These are phyloP conservation scores for Calameuta filiformis DNA, from an alignment of 2,888 invertebrate genomes.

Conservation along the genomic window DNA sequence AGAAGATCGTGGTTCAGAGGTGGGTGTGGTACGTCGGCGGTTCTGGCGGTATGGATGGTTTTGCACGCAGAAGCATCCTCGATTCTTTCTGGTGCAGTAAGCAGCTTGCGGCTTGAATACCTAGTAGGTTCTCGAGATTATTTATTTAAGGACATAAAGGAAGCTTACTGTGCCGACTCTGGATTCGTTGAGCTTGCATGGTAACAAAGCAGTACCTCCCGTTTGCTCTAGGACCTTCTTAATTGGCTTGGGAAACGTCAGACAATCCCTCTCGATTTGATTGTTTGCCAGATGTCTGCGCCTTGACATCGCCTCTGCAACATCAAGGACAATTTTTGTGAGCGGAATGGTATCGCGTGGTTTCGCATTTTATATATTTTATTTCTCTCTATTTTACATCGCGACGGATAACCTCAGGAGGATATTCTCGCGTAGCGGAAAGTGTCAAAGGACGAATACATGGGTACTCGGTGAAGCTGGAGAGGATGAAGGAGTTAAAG, in stretches of 20 bases:
- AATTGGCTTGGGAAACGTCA: conserved; percentile 25
- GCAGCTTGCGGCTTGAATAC: conserved; percentile 28
- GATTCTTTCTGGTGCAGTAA: conserved; percentile 22
- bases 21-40: not conserved
- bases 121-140: conserved; percentile 25
- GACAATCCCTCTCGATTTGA: conserved; percentile 11
- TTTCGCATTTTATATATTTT: not conserved
- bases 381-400: not conserved
- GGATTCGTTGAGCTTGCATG: conserved; percentile 74
- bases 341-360: not conserved
- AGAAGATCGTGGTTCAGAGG: not conserved
- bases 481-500: not conserved
- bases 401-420: not conserved
- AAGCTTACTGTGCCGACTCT: conserved; percentile 73
- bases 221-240: conserved; percentile 75
- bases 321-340: not conserved
- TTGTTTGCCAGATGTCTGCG: conserved; percentile 13
- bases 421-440: not conserved
- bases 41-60: not conserved
- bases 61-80: conserved; percentile 18
- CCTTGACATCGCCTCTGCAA: conserved; percentile 32
- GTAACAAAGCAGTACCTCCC: conserved; percentile 72
- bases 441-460: not conserved
- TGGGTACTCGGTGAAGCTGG: not conserved
- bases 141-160: conserved; percentile 34